Conservation (phyloP, 1,140 invertebrate genomes). For the Atta cephalotes region DNA sequence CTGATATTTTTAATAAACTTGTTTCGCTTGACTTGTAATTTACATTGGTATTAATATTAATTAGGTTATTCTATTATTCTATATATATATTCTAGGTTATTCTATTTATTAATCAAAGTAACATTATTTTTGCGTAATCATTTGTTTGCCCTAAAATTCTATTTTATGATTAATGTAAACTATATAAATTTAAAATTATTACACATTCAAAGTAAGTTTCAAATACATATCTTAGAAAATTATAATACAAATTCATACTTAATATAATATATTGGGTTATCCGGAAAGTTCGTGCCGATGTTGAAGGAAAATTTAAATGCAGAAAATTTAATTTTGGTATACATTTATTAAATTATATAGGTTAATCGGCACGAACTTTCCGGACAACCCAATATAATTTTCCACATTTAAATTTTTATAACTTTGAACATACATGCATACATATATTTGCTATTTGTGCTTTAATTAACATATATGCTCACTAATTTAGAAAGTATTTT, state of each 20-base stretch:
- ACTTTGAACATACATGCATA: background rate
- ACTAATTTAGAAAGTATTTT: background rate
- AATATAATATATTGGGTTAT: background rate
- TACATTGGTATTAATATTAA: slow-evolving; percentile 14
- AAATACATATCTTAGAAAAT: background rate
- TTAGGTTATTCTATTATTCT: slow-evolving; percentile 8
- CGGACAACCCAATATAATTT: background rate
- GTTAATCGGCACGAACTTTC: too few species aligned
- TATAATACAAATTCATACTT: background rate
- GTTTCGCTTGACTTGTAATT: background rate
- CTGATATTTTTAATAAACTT: slow-evolving; percentile 55
- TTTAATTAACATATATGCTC: background rate
- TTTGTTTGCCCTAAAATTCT: background rate
- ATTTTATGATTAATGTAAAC: background rate
- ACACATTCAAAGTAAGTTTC: slow-evolving; percentile 33
- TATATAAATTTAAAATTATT: slow-evolving; percentile 21
- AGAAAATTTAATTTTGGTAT: too few species aligned
- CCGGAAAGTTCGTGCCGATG: too few species aligned
- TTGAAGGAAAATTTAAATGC: too few species aligned
- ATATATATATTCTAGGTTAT: background rate
- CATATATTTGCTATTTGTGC: background rate
- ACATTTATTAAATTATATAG: too few species aligned
- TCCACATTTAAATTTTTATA: background rate
- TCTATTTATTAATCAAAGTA: slow-evolving; percentile 14
- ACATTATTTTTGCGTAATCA: slow-evolving; percentile 15